Percentiles rank a stretch among this genome's conserved stretches.
Evolutionary conservation across 2,113 vertebrate genomes (phyloP).

Genomic region (Ursus arctos): DNA sequence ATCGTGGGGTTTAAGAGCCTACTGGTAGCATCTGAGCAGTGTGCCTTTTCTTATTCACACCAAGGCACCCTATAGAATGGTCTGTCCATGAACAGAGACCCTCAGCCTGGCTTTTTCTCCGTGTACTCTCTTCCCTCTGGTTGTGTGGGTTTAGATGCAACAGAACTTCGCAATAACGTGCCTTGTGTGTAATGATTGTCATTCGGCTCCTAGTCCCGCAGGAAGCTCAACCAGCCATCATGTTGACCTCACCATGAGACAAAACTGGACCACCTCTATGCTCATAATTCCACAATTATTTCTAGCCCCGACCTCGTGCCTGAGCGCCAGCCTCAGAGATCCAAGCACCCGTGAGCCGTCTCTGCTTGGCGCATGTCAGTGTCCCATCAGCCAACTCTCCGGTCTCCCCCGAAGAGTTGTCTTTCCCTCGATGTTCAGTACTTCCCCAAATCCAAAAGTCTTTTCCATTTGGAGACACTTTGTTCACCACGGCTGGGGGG

Average conservation of each 20-base stretch:
- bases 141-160: not conserved
- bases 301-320: not conserved
- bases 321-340: not conserved
- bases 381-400: not conserved
- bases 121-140: no score
- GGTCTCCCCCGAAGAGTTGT: not conserved
- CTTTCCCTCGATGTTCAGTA: not conserved
- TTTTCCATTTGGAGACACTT: no score
- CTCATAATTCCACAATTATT: not conserved
- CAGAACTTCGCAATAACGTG: no score
- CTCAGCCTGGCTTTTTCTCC: not conserved
- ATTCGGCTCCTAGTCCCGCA: no score
- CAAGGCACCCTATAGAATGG: not conserved
- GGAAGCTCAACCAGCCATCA: not conserved
- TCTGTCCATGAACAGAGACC: not conserved
- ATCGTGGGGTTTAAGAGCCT: no score
- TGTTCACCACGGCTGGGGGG: not conserved
- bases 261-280: not conserved
- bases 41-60: not conserved
- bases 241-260: not conserved
- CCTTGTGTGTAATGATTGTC: no score
- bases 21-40: not conserved
- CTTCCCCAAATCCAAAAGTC: no score
- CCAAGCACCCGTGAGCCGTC: not conserved
- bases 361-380: not conserved